A percentile compares a stretch with the other conserved stretches of the same genome.
These are phyloP conservation scores for Gerris lacustris DNA, from an alignment of 2,888 invertebrate species.

Conservation along the genomic window DNA sequence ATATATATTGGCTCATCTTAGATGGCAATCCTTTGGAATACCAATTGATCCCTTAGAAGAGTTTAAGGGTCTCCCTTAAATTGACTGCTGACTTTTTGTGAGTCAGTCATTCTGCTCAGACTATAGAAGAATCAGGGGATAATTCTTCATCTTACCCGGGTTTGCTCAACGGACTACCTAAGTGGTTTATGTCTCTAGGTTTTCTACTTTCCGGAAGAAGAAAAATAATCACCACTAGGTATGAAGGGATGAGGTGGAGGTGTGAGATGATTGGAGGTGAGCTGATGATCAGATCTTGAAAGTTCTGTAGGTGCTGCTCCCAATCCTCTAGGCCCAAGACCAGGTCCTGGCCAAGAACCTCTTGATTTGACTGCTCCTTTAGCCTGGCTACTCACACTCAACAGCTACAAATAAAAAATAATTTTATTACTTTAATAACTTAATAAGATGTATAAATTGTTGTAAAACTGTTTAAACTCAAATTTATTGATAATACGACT, in stretches of 20 bases:
- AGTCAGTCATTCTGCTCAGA: no score
- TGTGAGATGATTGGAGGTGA: constrained; percentile 33
- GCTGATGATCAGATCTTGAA: constrained; percentile 71
- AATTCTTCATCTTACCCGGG: no score
- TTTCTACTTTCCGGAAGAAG: no score
- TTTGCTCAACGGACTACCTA: no score
- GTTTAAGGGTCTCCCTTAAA: no score
- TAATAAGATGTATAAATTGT: neutral
- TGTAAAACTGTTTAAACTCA: neutral
- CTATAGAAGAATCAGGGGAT: no score
- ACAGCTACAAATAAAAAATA: constrained; percentile 25
- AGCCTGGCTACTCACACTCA: constrained; percentile 40
- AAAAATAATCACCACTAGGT: neutral
- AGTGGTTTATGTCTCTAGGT: no score
- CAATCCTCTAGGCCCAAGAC: constrained; percentile 36
- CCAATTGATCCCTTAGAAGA: no score
- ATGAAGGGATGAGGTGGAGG: constrained; percentile 22
- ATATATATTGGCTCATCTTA: no score
- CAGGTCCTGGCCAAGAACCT: constrained; percentile 78
- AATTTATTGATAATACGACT: neutral
- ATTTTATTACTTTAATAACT: neutral
- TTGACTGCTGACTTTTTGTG: no score
- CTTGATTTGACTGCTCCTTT: constrained; percentile 62
- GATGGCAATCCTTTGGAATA: no score
- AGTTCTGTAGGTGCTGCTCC: constrained; percentile 47